Conservation (phyloP, 1,140 invertebrate genomes). For the Bradynema listronoti region DNA sequence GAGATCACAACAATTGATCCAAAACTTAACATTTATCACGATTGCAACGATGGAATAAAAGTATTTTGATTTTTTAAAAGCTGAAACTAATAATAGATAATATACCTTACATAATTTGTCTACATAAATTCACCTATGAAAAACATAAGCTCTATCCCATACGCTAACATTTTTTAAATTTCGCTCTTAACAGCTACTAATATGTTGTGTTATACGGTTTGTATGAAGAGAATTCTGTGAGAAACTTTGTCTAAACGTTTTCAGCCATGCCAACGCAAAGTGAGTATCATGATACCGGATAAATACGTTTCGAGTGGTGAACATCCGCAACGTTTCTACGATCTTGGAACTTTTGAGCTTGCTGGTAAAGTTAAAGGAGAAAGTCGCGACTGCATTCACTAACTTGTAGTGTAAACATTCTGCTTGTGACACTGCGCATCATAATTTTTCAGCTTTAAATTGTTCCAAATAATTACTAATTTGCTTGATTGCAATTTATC, state of each 20-base stretch:
- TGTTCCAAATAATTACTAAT: no score
- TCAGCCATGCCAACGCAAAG: slow-evolving; percentile 46
- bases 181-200: neutral
- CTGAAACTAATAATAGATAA: neutral
- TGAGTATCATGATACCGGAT: slow-evolving; percentile 47
- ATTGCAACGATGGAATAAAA: slow-evolving; percentile 30
- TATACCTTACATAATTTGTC: neutral
- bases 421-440: no score
- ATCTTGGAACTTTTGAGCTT: slow-evolving; percentile 34
- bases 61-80: slow-evolving; percentile 19
- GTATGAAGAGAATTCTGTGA: neutral
- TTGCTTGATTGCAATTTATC: no score
- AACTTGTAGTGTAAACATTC: no score
- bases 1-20: slow-evolving; percentile 41
- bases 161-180: slow-evolving; percentile 6
- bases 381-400: slow-evolving; percentile 37
- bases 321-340: slow-evolving; percentile 29
- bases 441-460: no score
- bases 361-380: slow-evolving; percentile 36
- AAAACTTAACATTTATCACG: slow-evolving; percentile 40
- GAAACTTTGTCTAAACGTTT: slow-evolving; percentile 3
- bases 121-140: neutral
- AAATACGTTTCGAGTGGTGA: slow-evolving; percentile 24
- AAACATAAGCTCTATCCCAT: neutral
- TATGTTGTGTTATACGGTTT: neutral